phyloP scores from a whole-genome alignment of 2,113 vertebrate genomes.

The Colossoma macropomum region DNA sequence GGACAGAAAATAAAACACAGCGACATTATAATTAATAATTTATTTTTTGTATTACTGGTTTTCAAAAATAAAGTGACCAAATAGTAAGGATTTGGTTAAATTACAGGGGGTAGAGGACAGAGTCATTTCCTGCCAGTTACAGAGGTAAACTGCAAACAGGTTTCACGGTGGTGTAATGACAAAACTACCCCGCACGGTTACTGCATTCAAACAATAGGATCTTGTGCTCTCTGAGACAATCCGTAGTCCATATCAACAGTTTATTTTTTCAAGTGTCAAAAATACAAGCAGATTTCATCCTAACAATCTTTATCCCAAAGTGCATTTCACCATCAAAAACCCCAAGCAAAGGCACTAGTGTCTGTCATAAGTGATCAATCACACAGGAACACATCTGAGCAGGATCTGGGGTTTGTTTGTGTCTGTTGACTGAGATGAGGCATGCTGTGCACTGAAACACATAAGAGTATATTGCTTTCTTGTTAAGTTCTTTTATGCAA shows the following conservation, averaged over 20 bases:
- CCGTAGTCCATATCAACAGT: neutral
- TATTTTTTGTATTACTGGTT: neutral
- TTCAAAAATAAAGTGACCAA: conserved; percentile 39
- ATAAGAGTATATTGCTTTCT: conserved; percentile 40
- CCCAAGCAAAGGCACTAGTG: neutral
- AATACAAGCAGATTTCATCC: neutral
- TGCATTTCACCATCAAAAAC: neutral
- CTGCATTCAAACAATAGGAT: conserved; percentile 17
- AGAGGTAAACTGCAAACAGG: conserved; percentile 15
- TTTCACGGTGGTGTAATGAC: conserved; percentile 13
- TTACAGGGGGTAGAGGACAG: neutral
- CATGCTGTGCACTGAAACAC: conserved; percentile 13
- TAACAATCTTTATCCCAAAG: neutral
- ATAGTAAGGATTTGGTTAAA: neutral
- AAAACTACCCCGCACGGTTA: conserved; percentile 10
- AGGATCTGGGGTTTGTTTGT: conserved; percentile 7
- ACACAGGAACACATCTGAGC: neutral
- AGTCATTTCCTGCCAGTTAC: too few relatives aligned
- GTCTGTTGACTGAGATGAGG: neutral
- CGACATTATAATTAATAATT: neutral
- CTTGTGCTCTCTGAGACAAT: conserved; percentile 22
- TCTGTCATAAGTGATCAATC: neutral
- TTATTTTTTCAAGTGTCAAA: conserved; percentile 3
- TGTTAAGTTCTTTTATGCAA: conserved; percentile 3
- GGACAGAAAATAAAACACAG: neutral